These are phyloP conservation scores for Eudemis profundana DNA, from an alignment of 2,888 invertebrate species.

Conservation along the genomic window DNA sequence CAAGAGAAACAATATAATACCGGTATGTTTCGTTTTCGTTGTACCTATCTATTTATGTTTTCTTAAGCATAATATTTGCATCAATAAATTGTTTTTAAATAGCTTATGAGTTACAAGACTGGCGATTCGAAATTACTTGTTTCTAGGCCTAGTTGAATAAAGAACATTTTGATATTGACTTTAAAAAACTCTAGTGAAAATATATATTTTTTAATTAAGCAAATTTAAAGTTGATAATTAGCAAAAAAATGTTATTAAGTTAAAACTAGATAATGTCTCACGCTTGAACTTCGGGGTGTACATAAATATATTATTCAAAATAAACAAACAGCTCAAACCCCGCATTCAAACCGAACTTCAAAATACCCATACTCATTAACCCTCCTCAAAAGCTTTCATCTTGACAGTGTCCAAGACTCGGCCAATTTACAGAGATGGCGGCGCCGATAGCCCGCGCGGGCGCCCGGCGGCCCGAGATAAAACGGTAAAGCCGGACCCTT, in stretches of 20 bases:
- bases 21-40: conserved; percentile 49
- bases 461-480: conserved; percentile 77
- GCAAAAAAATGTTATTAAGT: no score
- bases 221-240: no score
- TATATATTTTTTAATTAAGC: no score
- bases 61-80: no score
- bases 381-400: conserved; percentile 78
- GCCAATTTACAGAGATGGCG: conserved; percentile 70
- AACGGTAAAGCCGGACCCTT: conserved; percentile 61
- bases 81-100: no score
- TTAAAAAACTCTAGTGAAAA: no score
- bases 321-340: conserved; percentile 9
- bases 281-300: neutral
- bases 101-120: no score
- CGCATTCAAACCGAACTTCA: conserved; percentile 23
- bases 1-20: conserved; percentile 66
- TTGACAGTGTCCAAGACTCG: conserved; percentile 75
- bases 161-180: no score
- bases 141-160: no score
- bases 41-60: no score
- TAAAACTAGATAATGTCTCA: no score
- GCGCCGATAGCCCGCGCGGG: conserved; percentile 76
- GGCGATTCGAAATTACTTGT: no score
- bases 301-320: conserved; percentile 2
- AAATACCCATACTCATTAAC: conserved; percentile 72